A percentile compares a stretch with the other conserved stretches of the same genome.
phyloP scores from a whole-genome alignment of 1,140 invertebrate genomes.

The Glossosoma conforme region DNA sequence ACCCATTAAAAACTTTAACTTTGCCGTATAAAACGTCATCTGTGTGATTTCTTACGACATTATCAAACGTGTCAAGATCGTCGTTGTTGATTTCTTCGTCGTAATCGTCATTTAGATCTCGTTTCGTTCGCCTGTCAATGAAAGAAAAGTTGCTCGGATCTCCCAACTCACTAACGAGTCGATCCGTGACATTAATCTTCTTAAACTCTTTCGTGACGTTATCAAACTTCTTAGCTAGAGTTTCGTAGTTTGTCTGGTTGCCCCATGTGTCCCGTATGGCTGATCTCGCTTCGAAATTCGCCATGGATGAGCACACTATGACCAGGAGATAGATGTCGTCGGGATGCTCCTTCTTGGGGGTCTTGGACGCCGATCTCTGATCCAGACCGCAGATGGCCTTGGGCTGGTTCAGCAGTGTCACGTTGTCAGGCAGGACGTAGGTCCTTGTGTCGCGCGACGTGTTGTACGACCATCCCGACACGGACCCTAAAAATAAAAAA shows the following conservation, averaged over 20 bases:
- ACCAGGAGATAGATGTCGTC: slow-evolving; percentile 59
- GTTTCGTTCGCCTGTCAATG: slow-evolving; percentile 9
- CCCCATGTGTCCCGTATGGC: slow-evolving; percentile 82
- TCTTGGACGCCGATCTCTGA: not conserved
- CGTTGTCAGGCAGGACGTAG: slow-evolving; percentile 66
- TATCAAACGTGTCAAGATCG: slow-evolving; percentile 26
- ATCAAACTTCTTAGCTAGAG: slow-evolving; percentile 38
- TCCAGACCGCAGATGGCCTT: slow-evolving; percentile 52
- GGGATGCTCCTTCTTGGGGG: not conserved
- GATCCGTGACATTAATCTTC: slow-evolving; percentile 21
- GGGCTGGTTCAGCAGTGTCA: slow-evolving; percentile 62
- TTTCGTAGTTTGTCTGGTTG: slow-evolving; percentile 54
- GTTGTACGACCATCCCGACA: slow-evolving; percentile 67
- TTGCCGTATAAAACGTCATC: too few species aligned
- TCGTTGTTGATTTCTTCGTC: slow-evolving; percentile 2
- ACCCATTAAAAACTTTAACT: too few species aligned
- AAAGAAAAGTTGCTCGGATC: slow-evolving; percentile 15
- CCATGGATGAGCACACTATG: slow-evolving; percentile 66
- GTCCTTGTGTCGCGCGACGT: slow-evolving; percentile 63
- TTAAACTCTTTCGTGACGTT: slow-evolving; percentile 15
- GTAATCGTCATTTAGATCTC: slow-evolving; percentile 7
- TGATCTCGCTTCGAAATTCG: slow-evolving; percentile 58
- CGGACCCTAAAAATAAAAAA: too few species aligned
- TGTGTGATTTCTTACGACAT: too few species aligned
- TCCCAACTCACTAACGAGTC: slow-evolving; percentile 16